These are phyloP conservation scores for Sphaerodactylus townsendi DNA, from an alignment of 2,113 vertebrate species.

Conservation along the genomic window DNA sequence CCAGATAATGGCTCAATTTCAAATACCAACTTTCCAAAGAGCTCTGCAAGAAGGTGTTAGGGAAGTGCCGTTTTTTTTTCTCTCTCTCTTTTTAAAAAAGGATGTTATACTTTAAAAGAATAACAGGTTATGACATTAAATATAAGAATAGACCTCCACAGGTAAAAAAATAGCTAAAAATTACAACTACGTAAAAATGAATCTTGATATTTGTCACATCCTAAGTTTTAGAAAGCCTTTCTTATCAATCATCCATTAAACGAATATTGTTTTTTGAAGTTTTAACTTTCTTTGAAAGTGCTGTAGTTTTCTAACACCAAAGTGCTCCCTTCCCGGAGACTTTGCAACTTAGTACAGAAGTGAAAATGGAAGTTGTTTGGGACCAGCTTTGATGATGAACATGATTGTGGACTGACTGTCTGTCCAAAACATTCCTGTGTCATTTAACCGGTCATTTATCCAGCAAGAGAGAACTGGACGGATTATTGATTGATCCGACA, in stretches of 20 bases:
- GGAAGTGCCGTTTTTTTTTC: neutral
- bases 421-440: slow-evolving; percentile 19
- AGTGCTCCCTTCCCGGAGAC: neutral
- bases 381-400: slow-evolving; percentile 18
- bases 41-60: neutral
- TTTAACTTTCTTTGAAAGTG: too few species aligned
- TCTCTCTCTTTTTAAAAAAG: too few species aligned
- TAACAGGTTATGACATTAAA: too few species aligned
- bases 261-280: too few species aligned
- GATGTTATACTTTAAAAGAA: too few species aligned
- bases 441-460: slow-evolving; percentile 64
- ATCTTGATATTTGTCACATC: too few species aligned
- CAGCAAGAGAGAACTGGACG: slow-evolving; percentile 57
- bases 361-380: slow-evolving; percentile 15
- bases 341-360: slow-evolving; percentile 34
- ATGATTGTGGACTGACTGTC: too few species aligned
- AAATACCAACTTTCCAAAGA: neutral
- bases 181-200: too few species aligned
- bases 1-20: neutral
- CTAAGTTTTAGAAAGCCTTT: too few species aligned
- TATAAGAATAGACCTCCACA: too few species aligned
- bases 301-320: neutral
- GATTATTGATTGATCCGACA: slow-evolving; percentile 68
- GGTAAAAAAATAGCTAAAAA: too few species aligned
- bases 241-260: too few species aligned